Conservation (phyloP, 2,797 vertebrate genomes). For the Myiothlypis coronata region DNA sequence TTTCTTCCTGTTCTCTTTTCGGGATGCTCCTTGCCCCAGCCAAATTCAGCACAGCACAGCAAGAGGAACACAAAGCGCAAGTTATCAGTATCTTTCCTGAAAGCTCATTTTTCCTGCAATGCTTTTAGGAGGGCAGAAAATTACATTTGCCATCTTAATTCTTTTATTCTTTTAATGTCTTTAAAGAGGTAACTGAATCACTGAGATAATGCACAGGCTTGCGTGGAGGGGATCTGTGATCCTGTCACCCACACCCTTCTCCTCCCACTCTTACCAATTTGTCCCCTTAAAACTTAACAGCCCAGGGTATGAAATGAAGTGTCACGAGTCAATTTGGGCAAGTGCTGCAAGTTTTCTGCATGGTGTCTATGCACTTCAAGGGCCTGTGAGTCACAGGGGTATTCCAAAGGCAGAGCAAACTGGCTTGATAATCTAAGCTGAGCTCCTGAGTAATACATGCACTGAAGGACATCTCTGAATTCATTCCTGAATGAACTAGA, state of each 20-base stretch:
- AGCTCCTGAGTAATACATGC: not conserved
- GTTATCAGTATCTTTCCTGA: not conserved
- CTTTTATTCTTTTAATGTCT: conserved; percentile 7
- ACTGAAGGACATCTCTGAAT: not conserved
- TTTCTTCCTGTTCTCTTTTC: not conserved
- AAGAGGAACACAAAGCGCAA: accelerated
- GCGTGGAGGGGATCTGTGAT: not conserved
- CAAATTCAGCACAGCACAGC: not conserved
- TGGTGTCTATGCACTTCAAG: accelerated
- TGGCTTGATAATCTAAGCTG: not conserved
- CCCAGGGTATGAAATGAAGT: not conserved
- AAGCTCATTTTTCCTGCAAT: not conserved
- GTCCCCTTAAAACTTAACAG: not conserved
- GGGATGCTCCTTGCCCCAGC: not conserved
- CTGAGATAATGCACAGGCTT: not conserved
- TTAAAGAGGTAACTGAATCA: conserved; percentile 38
- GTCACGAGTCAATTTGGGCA: not conserved
- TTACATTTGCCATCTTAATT: conserved; percentile 27
- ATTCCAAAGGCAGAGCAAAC: not conserved
- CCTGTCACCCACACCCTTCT: not conserved
- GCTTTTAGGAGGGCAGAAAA: conserved; percentile 31
- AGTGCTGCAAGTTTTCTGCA: not conserved
- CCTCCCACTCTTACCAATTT: not conserved
- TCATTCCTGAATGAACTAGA: not conserved
- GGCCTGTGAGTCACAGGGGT: not conserved